Evolutionary conservation across 1,140 invertebrate genomes (phyloP), one percentile per base, ranked within the genome.

Genomic region (Hypsibius dujardini): DNA sequence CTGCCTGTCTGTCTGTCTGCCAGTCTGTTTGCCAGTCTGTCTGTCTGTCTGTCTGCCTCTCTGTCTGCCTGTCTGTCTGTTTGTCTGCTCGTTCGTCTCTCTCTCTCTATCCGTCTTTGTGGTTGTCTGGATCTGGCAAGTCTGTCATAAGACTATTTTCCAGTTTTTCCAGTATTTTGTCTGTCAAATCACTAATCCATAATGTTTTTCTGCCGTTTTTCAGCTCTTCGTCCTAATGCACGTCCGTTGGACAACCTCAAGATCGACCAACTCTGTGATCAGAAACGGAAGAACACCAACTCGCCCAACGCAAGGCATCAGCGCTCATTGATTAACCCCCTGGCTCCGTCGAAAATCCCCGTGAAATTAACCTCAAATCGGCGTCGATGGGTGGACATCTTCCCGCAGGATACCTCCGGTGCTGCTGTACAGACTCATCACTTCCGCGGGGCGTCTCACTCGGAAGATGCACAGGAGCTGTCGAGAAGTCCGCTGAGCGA

Each of bases 311-410:
- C 42, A 59, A 7, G 62, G 45, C 42, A 40, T 70, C 47, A 14
- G 40, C 75, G 75, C 62, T 75, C 77, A 7, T 77, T 84, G 2
- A 82, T 98, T 72, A 98, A 98, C 82, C 95, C 95, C 0, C 98
- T 98, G 80, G 92, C 95, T 79, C 94, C 94, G 0, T 93, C 92
- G 0, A 90, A 95, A 77, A 91, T 96, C 71, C 92, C 91, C 47
- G 92, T 97, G 70, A 95, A 95, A 79, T 81, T 97, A 67, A 98
- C 95, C 0, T 95, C 93, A 69, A 97, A 97, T 80, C 83, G 95
- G 69, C 82, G 94, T 69, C 83, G 95, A 70, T 99, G 95, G 95
- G 95, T 93, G 2, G 95, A 99, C 79, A 95, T 96, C 73, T 98
- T 98, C 81, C 95, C 95, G 1, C 92, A 93, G 78, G 78, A 79